Base-by-base conservation (phyloP, 2,797 vertebrate species). In the Manis crassicaudata region DNA sequence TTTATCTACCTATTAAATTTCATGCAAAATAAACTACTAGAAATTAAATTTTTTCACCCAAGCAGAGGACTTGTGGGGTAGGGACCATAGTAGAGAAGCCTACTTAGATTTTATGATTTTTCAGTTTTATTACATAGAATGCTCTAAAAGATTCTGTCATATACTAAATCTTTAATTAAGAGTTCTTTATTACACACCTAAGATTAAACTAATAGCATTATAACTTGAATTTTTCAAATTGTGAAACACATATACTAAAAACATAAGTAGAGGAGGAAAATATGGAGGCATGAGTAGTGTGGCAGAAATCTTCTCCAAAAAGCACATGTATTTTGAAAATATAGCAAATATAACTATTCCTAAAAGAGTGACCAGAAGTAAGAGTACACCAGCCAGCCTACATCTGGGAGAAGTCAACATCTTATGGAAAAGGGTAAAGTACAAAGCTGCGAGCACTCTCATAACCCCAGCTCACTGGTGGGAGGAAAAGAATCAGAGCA, bases 51-150 rank as follows among this genome's bases (percentile, higher is more conserved):
- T 18, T 68, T 75, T 89, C 25, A 76, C 20, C 46, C 32, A 89
- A 14, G 32, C 62, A 90, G 11, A 86, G 6, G 35, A 60, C 17
- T 6, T 40, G 37, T 40, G 5, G 37, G n/a, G 18, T 7, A 63
- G 14, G 43, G 3, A 40, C 37, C 37, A 40, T 40, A 40, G 37
- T 23, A 27, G 25, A 77, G 25, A 76, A 56, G 35, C 37, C 18
- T 85, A 52, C 37, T 58, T 75, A 58, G 72, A 93, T 46, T 67
- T 93, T 73, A 73, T 23, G 21, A 95, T 67, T 87, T 77, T 72
- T 84, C 29, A 67, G n/a, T 25, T 89, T 79, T 92, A 94, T 60
- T 77, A 86, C 27, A 56, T 17, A 96, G 67, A 88, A 77, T 43
- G n/a, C 88, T 94, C 32, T 77, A 65, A 76, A 90, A 92, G 43